Conservation (phyloP, 2,888 invertebrate species). For the Opisthograptis luteolata region DNA sequence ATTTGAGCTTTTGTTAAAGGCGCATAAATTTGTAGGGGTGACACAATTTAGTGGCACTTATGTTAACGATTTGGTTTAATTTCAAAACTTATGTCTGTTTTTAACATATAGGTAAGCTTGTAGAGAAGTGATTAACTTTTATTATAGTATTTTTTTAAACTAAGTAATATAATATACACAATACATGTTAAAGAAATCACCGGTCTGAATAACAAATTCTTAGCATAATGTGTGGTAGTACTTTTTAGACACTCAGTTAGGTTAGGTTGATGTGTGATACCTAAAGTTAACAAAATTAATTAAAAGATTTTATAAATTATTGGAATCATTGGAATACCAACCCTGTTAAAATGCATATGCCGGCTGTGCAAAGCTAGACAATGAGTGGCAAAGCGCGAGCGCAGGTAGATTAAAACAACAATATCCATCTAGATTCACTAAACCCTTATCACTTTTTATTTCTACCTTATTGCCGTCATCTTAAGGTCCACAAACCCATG, state of each 20-base stretch:
- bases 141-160: neutral
- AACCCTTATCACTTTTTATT: slow-evolving; percentile 5
- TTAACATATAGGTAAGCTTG: neutral
- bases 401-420: slow-evolving; percentile 74
- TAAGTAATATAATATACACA: neutral
- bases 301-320: slow-evolving; percentile 15
- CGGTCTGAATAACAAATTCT: too few relatives aligned
- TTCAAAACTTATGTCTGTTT: slow-evolving; percentile 1
- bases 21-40: slow-evolving; percentile 77
- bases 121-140: neutral
- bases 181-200: too few relatives aligned
- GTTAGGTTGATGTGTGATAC: too few relatives aligned
- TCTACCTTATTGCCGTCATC: slow-evolving; percentile 34
- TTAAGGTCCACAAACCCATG: slow-evolving; percentile 39
- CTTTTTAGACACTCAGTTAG: too few relatives aligned
- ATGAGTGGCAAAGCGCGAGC: slow-evolving; percentile 70
- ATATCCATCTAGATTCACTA: slow-evolving; percentile 36
- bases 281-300: neutral
- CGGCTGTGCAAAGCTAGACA: slow-evolving; percentile 80
- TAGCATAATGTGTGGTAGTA: too few relatives aligned
- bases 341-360: slow-evolving; percentile 68
- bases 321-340: slow-evolving; percentile 56
- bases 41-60: slow-evolving; percentile 38
- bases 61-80: slow-evolving; percentile 18
- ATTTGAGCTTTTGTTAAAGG: slow-evolving; percentile 81